Conservation (phyloP, 1,140 invertebrate genomes). For the Nasonia vitripennis region DNA sequence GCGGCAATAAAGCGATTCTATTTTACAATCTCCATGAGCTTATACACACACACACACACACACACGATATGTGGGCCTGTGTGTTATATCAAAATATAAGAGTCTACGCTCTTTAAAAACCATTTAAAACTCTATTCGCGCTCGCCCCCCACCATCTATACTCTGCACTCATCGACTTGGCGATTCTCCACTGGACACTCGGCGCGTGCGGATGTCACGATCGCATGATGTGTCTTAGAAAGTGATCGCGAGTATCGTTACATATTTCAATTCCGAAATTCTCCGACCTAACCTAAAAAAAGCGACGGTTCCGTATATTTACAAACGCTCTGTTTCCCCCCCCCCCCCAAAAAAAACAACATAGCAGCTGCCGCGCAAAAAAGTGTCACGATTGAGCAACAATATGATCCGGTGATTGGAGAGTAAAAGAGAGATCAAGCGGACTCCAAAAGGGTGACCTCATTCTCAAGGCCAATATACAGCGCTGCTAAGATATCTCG, state of each 20-base stretch:
- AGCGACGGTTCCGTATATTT: no score
- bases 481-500: no score
- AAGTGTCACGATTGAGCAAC: constrained; percentile 10
- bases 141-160: neutral
- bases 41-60: no score
- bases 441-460: constrained; percentile 52
- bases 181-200: neutral
- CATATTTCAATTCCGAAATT: no score
- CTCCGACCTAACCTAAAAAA: neutral
- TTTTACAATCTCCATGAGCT: neutral
- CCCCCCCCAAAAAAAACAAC: neutral
- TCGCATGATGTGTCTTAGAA: neutral
- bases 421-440: neutral
- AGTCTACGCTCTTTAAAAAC: neutral
- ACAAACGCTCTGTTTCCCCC: no score
- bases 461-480: constrained; percentile 52
- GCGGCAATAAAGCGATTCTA: neutral
- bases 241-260: neutral
- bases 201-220: neutral
- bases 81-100: neutral
- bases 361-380: neutral
- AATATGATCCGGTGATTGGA: constrained; percentile 26
- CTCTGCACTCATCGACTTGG: neutral
- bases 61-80: no score
- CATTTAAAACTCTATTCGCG: neutral